Evolutionary conservation across 2,888 invertebrate genomes (phyloP).

Genomic region (Clistopyga incitator): DNA sequence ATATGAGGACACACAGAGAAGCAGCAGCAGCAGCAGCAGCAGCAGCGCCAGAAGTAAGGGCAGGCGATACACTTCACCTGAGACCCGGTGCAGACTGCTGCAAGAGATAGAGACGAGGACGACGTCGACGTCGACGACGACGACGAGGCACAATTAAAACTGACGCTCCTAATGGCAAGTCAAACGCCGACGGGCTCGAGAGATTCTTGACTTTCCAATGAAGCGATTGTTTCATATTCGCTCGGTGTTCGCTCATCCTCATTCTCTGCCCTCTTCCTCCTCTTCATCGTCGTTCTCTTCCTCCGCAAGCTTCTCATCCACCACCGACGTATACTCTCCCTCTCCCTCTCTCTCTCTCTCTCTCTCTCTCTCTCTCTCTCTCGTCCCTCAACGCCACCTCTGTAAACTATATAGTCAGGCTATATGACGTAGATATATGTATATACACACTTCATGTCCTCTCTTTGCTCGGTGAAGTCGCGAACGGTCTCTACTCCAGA

Average conservation of each 20-base stretch:
- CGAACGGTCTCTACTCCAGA: constrained; percentile 35
- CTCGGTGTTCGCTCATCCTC: constrained; percentile 74
- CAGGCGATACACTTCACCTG: constrained; percentile 83
- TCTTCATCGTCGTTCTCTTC: constrained; percentile 72
- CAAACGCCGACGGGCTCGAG: constrained; percentile 84
- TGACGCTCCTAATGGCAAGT: constrained; percentile 85
- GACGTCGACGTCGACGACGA: constrained; percentile 67
- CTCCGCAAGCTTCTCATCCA: constrained; percentile 70
- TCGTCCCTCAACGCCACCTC: constrained; percentile 60
- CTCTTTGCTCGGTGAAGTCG: constrained; percentile 27
- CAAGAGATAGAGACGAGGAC: constrained; percentile 76
- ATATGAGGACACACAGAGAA: constrained; percentile 75
- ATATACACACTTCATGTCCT: constrained; percentile 25
- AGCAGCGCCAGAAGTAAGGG: constrained; percentile 77
- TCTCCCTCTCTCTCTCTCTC: constrained; percentile 61
- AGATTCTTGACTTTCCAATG: constrained; percentile 84
- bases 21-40: constrained; percentile 77
- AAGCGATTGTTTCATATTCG: constrained; percentile 84
- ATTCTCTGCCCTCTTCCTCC: constrained; percentile 73
- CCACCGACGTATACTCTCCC: constrained; percentile 67
- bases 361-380: constrained; percentile 63
- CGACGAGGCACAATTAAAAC: constrained; percentile 83
- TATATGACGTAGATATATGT: constrained; percentile 18
- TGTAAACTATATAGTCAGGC: constrained; percentile 51
- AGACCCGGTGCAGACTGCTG: constrained; percentile 78